These are phyloP conservation scores for Wasmannia auropunctata DNA, from an alignment of 1,140 invertebrate species.

Conservation along the genomic window DNA sequence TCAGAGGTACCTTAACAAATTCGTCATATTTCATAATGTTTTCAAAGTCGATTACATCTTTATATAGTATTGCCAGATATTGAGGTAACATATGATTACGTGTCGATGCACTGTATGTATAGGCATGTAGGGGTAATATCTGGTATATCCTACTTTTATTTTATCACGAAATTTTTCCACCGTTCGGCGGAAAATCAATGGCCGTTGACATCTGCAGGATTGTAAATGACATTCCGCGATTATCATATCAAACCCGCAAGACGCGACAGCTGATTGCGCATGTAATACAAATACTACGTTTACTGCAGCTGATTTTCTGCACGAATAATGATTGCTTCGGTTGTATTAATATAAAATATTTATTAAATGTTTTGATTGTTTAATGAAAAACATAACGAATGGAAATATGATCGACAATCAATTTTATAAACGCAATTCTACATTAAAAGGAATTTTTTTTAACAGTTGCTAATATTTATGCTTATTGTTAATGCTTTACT, in stretches of 20 bases:
- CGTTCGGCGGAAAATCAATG: conserved; percentile 24
- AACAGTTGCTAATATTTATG: no score
- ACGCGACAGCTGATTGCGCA: neutral
- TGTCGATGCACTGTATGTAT: neutral
- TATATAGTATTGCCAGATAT: neutral
- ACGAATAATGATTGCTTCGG: neutral
- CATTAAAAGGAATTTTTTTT: no score
- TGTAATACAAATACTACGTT: neutral
- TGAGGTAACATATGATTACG: neutral
- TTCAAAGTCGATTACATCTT: neutral
- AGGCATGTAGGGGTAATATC: neutral
- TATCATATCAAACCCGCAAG: neutral
- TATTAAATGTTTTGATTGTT: neutral
- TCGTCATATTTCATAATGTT: neutral
- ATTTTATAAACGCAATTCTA: neutral
- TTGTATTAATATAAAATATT: neutral
- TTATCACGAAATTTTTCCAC: neutral
- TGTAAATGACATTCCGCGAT: neutral
- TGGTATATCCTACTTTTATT: neutral
- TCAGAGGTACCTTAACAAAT: neutral
- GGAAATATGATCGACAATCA: no score
- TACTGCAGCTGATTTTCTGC: neutral
- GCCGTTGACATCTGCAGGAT: neutral
- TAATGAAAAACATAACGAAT: neutral
- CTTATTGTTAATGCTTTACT: no score